Base-by-base conservation (phyloP, 2,888 invertebrate genomes). In the Tanypteryx hageni region DNA sequence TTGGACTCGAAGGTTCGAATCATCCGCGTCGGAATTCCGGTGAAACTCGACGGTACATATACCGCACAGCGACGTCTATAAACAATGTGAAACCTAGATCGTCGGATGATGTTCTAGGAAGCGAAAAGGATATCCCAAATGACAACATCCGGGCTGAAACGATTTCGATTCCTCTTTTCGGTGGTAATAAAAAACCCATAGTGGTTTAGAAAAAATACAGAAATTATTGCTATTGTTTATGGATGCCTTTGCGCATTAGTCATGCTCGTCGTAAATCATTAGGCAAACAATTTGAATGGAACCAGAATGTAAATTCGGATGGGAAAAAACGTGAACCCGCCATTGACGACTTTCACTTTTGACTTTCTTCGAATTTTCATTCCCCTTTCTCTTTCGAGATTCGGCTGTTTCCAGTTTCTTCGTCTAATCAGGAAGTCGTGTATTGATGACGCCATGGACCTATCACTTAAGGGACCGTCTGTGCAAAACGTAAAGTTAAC, bases 321-420 rank as follows among this genome's bases (percentile, higher is more conserved):
- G 76, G 5, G 44, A 44, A 44, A 22, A 76, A 76, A 7, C 11
- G 76, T 7, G 76, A 76, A 27, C 4, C 76, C 18, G 59, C 59
- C 22, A 10, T 22, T 18, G 59, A 61, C 9, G 64, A 68, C 89
- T 89, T 89, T 89, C 89, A 64, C 89, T 44, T 89, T 89, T 44
- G 64, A 64, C 89, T 89, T 89, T 89, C 89, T 64, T 89, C 68
- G n/a, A 64, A 68, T 44, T 27, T 89, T 64, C 31, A 0, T 9
- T 27, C 68, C 13, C 89, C 89, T 89, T 89, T 89, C 89, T 89
- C 89, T 89, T 89, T 89, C 61, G n/a, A 64, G 16, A 89, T 89
- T 89, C 11, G 44, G 18, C 44, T 64, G 89, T 31, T n/a, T n/a
- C 4, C 31, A 14, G 18, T 89, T 89, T 89, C 44, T 27, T 11